These are phyloP conservation scores for Oreortyx pictus DNA, from an alignment of 2,797 vertebrate genomes.

Conservation along the genomic window DNA sequence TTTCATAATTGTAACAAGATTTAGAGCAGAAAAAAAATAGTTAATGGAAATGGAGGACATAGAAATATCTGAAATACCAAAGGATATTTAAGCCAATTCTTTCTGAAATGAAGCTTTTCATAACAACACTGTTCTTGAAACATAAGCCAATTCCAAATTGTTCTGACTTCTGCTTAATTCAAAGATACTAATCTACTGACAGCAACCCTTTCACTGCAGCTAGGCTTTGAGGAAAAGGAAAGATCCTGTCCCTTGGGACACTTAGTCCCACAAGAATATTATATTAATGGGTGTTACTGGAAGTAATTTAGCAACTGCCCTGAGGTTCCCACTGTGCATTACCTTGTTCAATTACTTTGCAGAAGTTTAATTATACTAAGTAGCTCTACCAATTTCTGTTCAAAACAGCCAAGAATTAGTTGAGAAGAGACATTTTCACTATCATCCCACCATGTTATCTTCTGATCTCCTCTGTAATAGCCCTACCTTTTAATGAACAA, in stretches of 20 bases:
- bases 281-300: background rate
- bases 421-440: background rate
- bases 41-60: background rate
- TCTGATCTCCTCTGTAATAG: background rate
- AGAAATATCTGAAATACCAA: background rate
- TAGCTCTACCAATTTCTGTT: background rate
- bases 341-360: background rate
- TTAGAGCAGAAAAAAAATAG: background rate
- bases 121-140: background rate
- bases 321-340: background rate
- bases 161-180: background rate
- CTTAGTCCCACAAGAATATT: background rate
- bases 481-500: background rate
- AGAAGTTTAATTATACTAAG: background rate
- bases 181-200: background rate
- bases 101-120: constrained; percentile 15
- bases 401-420: background rate
- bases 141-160: background rate
- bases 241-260: background rate
- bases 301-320: background rate
- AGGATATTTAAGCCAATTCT: background rate
- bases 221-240: background rate
- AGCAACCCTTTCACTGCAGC: background rate
- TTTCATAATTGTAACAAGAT: background rate
- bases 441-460: background rate